phyloP scores from a whole-genome alignment of 92 coral and sea anemone species.

The Phymanthus crucifer region DNA sequence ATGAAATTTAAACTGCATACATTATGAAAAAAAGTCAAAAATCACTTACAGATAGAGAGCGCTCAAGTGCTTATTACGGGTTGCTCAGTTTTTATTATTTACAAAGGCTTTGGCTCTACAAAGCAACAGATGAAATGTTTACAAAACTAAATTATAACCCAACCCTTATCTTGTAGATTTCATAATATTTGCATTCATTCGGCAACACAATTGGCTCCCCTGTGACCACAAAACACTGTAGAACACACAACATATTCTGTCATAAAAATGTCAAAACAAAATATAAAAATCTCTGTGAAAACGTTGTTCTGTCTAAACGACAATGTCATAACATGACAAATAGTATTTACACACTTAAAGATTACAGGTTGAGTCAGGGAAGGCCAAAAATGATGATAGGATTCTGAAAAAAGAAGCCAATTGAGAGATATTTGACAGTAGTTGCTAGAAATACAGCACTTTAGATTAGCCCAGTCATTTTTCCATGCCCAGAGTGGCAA shows the following conservation, averaged over 20 bases:
- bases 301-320: neutral
- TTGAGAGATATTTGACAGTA: conserved; percentile 19
- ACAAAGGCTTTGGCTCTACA: neutral
- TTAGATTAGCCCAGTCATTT: conserved; percentile 5
- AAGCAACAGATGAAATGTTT: conserved; percentile 11
- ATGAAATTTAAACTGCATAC: neutral
- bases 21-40: neutral
- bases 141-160: conserved; percentile 16
- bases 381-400: neutral
- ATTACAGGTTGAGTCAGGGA: conserved; percentile 4
- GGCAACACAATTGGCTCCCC: conserved; percentile 7
- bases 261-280: conserved; percentile 28
- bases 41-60: neutral
- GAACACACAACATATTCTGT: conserved; percentile 7
- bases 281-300: neutral
- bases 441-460: conserved; percentile 24
- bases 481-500: neutral
- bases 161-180: conserved; percentile 26
- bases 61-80: neutral
- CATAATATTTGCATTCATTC: conserved; percentile 19
- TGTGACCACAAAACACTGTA: conserved; percentile 11
- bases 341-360: neutral
- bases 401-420: neutral
- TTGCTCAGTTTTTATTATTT: neutral
- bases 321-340: conserved; percentile 20